Evolutionary conservation across 1,140 invertebrate species (phyloP).

Genomic region (Macrotrachela quadricornifera): DNA sequence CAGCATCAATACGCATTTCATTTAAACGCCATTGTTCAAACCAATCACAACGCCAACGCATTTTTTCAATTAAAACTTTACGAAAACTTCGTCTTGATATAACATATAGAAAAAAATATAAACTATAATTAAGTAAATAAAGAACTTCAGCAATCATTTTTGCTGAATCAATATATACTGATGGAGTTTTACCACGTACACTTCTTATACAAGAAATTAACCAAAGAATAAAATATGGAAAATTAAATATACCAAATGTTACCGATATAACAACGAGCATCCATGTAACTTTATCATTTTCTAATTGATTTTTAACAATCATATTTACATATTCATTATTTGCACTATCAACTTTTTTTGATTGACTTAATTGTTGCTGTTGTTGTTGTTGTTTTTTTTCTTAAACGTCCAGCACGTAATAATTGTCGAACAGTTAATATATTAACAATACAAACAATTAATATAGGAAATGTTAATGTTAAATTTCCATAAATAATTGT

Average conservation of each 20-base stretch:
- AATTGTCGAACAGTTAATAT: not conserved
- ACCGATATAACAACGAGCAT: conserved; percentile 4
- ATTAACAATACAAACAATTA: conserved; percentile 5
- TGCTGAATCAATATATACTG: not conserved
- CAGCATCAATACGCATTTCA: too few species aligned
- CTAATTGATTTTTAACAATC: not conserved
- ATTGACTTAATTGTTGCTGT: too few species aligned
- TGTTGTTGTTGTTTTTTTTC: too few species aligned
- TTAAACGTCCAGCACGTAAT: too few species aligned
- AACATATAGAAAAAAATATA: conserved; percentile 7
- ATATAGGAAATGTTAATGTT: not conserved
- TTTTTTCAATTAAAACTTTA: conserved; percentile 1
- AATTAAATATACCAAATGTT: not conserved
- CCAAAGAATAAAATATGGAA: conserved; percentile 4
- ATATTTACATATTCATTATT: too few species aligned
- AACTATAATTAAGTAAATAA: conserved; percentile 5
- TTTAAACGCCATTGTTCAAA: too few species aligned
- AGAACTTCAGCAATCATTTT: conserved; percentile 4
- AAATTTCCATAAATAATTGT: conserved; percentile 3
- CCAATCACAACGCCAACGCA: not conserved
- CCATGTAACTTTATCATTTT: conserved; percentile 7
- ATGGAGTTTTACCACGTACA: not conserved
- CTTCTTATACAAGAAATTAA: conserved; percentile 1
- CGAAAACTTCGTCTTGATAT: not conserved
- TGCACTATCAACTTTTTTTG: too few species aligned